phyloP scores from a whole-genome alignment of 2,888 invertebrate species.

The Drosophila affinis region DNA sequence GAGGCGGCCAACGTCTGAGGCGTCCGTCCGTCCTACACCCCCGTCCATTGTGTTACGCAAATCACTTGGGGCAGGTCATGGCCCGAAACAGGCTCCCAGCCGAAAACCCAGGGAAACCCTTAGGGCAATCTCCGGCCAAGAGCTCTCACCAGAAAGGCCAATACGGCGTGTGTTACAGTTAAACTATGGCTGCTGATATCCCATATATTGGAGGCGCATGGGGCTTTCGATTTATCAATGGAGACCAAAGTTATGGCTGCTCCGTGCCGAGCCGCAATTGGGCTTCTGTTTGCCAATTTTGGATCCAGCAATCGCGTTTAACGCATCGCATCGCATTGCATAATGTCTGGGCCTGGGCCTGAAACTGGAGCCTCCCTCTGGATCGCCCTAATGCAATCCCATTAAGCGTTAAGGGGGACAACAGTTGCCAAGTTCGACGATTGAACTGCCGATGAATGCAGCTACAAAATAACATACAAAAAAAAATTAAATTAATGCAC shows the following conservation, averaged over 20 bases:
- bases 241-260: neutral
- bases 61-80: constrained; percentile 47
- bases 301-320: constrained; percentile 30
- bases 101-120: too few relatives aligned
- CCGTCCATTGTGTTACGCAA: constrained; percentile 42
- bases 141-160: constrained; percentile 1
- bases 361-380: constrained; percentile 4
- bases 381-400: constrained; percentile 51
- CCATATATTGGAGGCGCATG: constrained; percentile 9
- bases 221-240: constrained; percentile 22
- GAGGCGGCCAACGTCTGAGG: neutral
- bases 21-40: neutral
- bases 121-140: neutral
- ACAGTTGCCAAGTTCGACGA: constrained; percentile 45
- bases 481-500: neutral
- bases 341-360: constrained; percentile 25
- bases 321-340: constrained; percentile 21
- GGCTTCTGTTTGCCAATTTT: constrained; percentile 3
- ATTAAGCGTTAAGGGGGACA: constrained; percentile 61
- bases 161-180: neutral
- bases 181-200: neutral
- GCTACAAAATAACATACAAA: neutral
- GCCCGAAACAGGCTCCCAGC: constrained; percentile 22
- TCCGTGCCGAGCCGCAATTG: neutral
- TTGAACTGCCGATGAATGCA: constrained; percentile 10